Evolutionary conservation across 1,140 invertebrate species (phyloP).

Genomic region (Drosophila subpulchrella): DNA sequence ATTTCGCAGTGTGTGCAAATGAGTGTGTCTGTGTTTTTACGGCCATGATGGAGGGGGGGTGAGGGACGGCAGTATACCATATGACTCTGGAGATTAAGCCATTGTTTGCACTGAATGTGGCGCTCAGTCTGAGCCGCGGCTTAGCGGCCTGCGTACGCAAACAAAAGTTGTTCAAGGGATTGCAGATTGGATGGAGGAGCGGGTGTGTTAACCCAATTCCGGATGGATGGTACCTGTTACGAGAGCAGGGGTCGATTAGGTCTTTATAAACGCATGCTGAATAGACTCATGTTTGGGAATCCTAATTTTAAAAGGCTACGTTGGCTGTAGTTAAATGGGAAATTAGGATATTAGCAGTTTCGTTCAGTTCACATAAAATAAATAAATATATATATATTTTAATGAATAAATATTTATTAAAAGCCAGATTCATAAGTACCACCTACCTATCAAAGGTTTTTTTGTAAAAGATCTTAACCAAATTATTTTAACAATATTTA

Average conservation of each 20-base stretch:
- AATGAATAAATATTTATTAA: too few species aligned
- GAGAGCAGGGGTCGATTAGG: conserved; percentile 1
- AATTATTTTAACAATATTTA: too few species aligned
- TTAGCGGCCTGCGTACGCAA: conserved; percentile 70
- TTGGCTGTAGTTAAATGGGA: too few species aligned
- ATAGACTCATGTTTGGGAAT: conserved; percentile 5
- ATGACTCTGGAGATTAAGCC: conserved; percentile 82
- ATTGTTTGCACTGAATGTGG: conserved; percentile 70
- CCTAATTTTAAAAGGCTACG: neutral
- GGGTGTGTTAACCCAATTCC: conserved; percentile 46
- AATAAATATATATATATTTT: too few species aligned
- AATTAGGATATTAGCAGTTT: too few species aligned
- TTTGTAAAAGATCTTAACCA: too few species aligned
- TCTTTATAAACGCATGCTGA: neutral
- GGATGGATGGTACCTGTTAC: conserved; percentile 14
- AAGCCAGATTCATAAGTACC: too few species aligned
- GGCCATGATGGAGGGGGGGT: conserved; percentile 4
- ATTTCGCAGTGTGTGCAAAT: conserved; percentile 59
- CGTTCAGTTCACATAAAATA: too few species aligned
- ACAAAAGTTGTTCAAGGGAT: conserved; percentile 41
- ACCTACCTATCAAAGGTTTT: too few species aligned
- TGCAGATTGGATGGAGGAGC: conserved; percentile 7
- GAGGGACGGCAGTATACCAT: conserved; percentile 43
- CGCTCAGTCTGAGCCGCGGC: conserved; percentile 67
- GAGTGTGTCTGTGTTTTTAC: conserved; percentile 20